Base-by-base conservation (phyloP, 92 coral and sea anemone species). In the Heliopora coerulea region DNA sequence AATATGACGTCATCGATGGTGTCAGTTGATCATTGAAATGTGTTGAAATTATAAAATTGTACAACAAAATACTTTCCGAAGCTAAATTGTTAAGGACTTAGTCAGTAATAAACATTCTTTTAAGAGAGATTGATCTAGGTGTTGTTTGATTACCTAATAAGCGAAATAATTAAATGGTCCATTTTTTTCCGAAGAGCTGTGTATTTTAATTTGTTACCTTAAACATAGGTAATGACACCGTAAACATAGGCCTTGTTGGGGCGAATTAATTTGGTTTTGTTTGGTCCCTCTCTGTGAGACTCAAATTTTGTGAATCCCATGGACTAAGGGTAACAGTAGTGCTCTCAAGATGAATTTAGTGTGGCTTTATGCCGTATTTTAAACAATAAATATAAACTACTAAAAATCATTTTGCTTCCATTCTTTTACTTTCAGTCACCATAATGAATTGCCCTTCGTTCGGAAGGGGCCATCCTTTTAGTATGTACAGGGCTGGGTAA, bases 281-380 rank as follows among this genome's bases (percentile, higher is more conserved):
- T 37, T 37, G 42, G 42, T 37, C 42, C 42, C 42, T 37, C 42
- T 37, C 12, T 37, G 42, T 37, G 42, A 37, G 42, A 57, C 62
- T 57, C 62, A 57, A 25, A 21, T 25, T 11, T 57, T 57, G 62
- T 57, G 62, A 57, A 20, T 57, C 62, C 62, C 62, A 57, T 57
- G 29, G 42, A 37, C 42, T 37, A n/a, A n/a, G n/a, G n/a, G n/a
- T n/a, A n/a, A n/a, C n/a, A n/a, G n/a, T n/a, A n/a, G n/a, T n/a
- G n/a, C n/a, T n/a, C n/a, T n/a, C n/a, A n/a, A n/a, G n/a, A n/a
- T n/a, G n/a, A n/a, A n/a, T n/a, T n/a, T n/a, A n/a, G n/a, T n/a
- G n/a, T n/a, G n/a, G n/a, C n/a, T n/a, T n/a, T n/a, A n/a, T n/a
- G n/a, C n/a, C n/a, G n/a, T n/a, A n/a, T n/a, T n/a, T n/a, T n/a